Base-by-base conservation (phyloP, 30 jellyfish, hydroid and myxozoan species). In the Cassiopea xamachana region DNA sequence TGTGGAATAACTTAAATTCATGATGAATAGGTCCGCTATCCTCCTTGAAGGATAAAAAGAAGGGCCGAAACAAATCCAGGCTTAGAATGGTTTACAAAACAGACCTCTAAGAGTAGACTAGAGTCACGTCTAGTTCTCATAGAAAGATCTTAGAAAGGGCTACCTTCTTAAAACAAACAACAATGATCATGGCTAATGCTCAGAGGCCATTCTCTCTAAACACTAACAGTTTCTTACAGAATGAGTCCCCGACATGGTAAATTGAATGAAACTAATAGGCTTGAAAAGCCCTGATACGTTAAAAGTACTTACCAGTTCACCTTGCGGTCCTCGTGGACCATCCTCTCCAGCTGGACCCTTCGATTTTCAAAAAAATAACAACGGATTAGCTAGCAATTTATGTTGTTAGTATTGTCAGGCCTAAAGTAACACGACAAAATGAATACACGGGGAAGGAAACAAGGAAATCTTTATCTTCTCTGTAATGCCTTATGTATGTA, bases 321-420 rank as follows among this genome's bases (percentile, higher is more conserved):
- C 97, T 70, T 83, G 86, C 17, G 72, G 64, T 18, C 98, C 98
- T 58, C 81, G 48, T 1, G 51, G 90, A 1, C 98, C 98, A 49
- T 89, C 97, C 43, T 82, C 91, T 49, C 98, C 95, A 58, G 82
- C 91, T 1, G 95, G 95, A 17, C 95, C 95, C 95, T 88, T 79
- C 15, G 44, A 59, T 62, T 27, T 49, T 12, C 45, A 3, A 48
- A 79, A 79, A 14, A 13, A 46, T 61, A 18, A 27, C 39, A 27
- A 27, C 39, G 39, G 39, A 27, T 27, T 27, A 27, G 39, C 39
- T 27, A 27, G 39, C 39, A 27, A 27, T 27, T 27, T 27, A 27
- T 27, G 39, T 27, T 27, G 39, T 27, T 27, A 27, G 39, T 27
- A 27, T 27, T 27, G 39, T 27, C 39, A 27, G 39, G 39, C 39